A percentile compares a stretch with the other conserved stretches of the same genome.
These are phyloP conservation scores for Isaurus tuberculatus DNA, from an alignment of 92 coral and sea anemone species.

Conservation along the genomic window DNA sequence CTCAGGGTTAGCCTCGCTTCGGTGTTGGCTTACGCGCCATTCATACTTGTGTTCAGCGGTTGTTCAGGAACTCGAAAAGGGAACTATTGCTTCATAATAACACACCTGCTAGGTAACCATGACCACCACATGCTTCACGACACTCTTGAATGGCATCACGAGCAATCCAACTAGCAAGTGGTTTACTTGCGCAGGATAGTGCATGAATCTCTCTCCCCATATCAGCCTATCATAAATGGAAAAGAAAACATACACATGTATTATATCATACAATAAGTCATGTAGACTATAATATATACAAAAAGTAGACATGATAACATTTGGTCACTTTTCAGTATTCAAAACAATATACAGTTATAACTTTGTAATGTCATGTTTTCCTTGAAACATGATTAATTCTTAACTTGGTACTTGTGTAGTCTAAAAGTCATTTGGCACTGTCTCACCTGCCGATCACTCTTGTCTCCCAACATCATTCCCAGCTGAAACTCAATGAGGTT, in stretches of 20 bases:
- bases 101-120: conserved; percentile 96
- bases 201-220: conserved; percentile 97
- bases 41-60: too few relatives aligned
- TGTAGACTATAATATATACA: too few relatives aligned
- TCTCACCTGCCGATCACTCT: conserved; percentile 79
- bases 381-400: too few relatives aligned
- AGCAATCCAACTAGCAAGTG: conserved; percentile 90
- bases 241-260: neutral
- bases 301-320: too few relatives aligned
- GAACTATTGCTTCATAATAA: neutral
- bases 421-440: too few relatives aligned
- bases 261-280: neutral
- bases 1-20: too few relatives aligned
- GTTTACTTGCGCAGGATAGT: conserved; percentile 90
- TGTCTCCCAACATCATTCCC: conserved; percentile 84
- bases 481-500: conserved; percentile 79
- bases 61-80: neutral
- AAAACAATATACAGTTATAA: too few relatives aligned
- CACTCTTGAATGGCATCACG: conserved; percentile 96
- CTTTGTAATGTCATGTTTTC: too few relatives aligned
- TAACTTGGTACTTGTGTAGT: too few relatives aligned
- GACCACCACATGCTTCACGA: conserved; percentile 99
- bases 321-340: too few relatives aligned
- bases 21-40: too few relatives aligned
- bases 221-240: conserved; percentile 65